Conservation (phyloP, 2,113 vertebrate genomes). For the Nansenia antarctica region DNA sequence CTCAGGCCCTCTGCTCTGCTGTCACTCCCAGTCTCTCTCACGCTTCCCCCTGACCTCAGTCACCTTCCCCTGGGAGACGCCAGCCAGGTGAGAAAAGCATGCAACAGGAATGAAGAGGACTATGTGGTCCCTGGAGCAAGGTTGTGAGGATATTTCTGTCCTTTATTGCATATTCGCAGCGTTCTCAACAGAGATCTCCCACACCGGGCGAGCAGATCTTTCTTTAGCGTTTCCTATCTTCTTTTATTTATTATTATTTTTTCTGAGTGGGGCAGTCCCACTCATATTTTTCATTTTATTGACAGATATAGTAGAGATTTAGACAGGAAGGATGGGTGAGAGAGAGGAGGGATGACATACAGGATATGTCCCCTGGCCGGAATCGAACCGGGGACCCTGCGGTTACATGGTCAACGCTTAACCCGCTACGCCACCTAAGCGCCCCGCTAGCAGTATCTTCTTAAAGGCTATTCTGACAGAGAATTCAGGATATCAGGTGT, state of each 20-base stretch:
- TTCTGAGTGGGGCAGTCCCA: neutral
- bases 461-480: no score
- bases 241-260: no score
- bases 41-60: constrained; percentile 39
- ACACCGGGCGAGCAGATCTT: neutral
- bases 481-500: neutral
- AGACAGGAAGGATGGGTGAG: no score
- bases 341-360: no score
- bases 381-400: no score
- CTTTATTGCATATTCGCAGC: constrained; percentile 7
- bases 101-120: constrained; percentile 38
- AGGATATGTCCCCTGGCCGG: no score
- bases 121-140: constrained; percentile 54
- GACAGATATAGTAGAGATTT: no score
- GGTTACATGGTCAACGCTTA: no score
- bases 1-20: constrained; percentile 20
- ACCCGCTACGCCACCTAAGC: no score
- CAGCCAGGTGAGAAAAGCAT: constrained; percentile 63
- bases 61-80: constrained; percentile 56
- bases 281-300: neutral
- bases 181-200: neutral
- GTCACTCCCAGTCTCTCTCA: constrained; percentile 34
- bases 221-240: no score
- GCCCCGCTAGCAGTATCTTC: no score
- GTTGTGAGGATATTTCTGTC: constrained; percentile 46